Base-by-base conservation (phyloP, 1,140 invertebrate genomes). In the Elysia chlorotica region DNA sequence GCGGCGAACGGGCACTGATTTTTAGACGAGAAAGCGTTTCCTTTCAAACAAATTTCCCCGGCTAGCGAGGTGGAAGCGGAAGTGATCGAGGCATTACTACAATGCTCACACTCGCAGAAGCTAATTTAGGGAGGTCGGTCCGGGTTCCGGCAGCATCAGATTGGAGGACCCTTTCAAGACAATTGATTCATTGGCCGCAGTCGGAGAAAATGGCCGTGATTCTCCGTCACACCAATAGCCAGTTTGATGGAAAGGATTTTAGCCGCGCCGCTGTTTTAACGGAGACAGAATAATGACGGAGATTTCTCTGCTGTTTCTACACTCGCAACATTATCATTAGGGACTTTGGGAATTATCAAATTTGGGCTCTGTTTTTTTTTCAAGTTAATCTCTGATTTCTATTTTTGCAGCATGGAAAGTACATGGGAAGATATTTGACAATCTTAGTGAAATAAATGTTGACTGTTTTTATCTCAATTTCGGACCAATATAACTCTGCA, bases 181-280 rank as follows among this genome's bases (percentile, higher is more conserved):
- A 71, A 71, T 71, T 71, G 69, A 71, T 71, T 71, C 69, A 71
- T 71, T 63, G 69, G 59, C 57, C 57, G 48, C 69, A 71, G 63
- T 71, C 38, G 69, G 59, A 62, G 69, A 71, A 71, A 63, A 63
- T 41, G 69, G 36, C 69, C 56, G 48, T 71, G 69, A 71, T 71
- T 71, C 63, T 33, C 69, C 38, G 69, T 48, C 69, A 63, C 61
- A 71, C 57, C 48, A 71, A 71, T 71, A 28, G 69, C 67, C 54
- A n/a, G 6, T 21, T 53, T 69, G 67, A 69, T 69, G 67, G 67
- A 69, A 69, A n/a, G n/a, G n/a, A n/a, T n/a, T n/a, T n/a, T n/a
- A n/a, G n/a, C n/a, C n/a, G n/a, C n/a, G n/a, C n/a, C n/a, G n/a
- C n/a, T n/a, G n/a, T n/a, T n/a, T n/a, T n/a, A n/a, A n/a, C n/a